These are phyloP conservation scores for Lymantria monacha DNA, from an alignment of 2,888 invertebrate genomes.

Conservation along the genomic window DNA sequence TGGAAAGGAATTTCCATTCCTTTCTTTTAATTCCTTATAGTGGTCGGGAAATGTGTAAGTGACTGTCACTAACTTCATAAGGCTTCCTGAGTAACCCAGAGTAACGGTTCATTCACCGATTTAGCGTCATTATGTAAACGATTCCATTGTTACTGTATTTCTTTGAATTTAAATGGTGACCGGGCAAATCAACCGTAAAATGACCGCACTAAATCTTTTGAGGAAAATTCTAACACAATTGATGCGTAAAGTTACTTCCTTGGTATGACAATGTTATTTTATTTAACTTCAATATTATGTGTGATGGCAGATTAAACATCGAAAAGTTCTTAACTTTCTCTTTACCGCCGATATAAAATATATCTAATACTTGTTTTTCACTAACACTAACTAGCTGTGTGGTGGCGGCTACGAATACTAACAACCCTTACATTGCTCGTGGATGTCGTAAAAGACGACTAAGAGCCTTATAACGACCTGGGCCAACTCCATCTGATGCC, in stretches of 20 bases:
- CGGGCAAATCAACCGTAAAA: constrained; percentile 24
- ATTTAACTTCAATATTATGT: not conserved
- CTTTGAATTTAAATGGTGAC: constrained; percentile 29
- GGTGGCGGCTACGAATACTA: too few species aligned
- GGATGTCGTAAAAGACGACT: too few species aligned
- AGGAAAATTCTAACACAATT: constrained; percentile 12
- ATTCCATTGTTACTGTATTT: constrained; percentile 27
- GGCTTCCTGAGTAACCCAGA: constrained; percentile 34
- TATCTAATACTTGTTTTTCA: too few species aligned
- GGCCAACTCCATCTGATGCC: too few species aligned
- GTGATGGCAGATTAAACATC: too few species aligned
- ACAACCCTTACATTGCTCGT: too few species aligned
- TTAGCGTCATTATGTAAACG: constrained; percentile 32
- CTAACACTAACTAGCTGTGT: too few species aligned
- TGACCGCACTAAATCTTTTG: constrained; percentile 15
- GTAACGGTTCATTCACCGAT: constrained; percentile 37
- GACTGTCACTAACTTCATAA: constrained; percentile 14
- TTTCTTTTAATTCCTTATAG: too few species aligned
- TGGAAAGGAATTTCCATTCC: not conserved
- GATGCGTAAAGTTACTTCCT: constrained; percentile 21
- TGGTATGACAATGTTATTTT: constrained; percentile 8
- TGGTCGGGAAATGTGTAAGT: too few species aligned
- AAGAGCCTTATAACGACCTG: too few species aligned
- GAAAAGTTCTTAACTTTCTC: too few species aligned
- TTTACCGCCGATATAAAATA: too few species aligned